Base-by-base conservation (phyloP, 2,888 invertebrate genomes). In the Polymixis flavicincta region DNA sequence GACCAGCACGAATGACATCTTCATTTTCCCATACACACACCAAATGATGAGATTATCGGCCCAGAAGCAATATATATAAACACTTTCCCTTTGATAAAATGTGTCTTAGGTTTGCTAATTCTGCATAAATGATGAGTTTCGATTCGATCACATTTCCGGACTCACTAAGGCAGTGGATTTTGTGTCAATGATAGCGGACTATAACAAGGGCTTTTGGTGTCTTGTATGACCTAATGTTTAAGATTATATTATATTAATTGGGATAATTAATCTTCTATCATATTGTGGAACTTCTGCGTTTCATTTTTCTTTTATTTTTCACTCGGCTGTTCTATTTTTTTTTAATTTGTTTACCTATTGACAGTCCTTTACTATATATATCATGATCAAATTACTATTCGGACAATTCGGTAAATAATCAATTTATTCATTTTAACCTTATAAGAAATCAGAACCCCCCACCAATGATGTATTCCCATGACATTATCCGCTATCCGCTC, bases 51-150 rank as follows among this genome's bases (percentile, higher is more conserved):
- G 63, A 69, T 76, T 69, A 67, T 79, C 64, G 85, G 76, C 79
- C 81, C 17, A 82, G 79, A 85, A 89, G 87, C 90, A 89, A 89
- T 92, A 91, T 93, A 92, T 94, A 93, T 94, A 92, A 92, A 92
- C 87, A 89, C 93, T 94, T 93, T 94, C 93, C 89, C 92, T 88
- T 81, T 89, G 77, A 87, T 80, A 80, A 87, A 87, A 85, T 84
- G 82, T 83, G 80, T 82, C 86, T 85, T 78, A 90, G 90, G 85
- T 89, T 91, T 89, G 87, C 88, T 87, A 86, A 91, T 91, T 93
- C 92, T 87, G 90, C 91, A 92, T 94, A 93, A 91, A 85, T 90
- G 52, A 86, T 83, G 75, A 83, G 83, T 87, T 89, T 89, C 88
- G 84, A 86, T 86, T 88, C 78, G 78, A 90, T 87, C 82, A 82